Evolutionary conservation across 2,113 vertebrate genomes (phyloP), one percentile per base, ranked within the genome.

Genomic region (Prochilodus magdalenae): DNA sequence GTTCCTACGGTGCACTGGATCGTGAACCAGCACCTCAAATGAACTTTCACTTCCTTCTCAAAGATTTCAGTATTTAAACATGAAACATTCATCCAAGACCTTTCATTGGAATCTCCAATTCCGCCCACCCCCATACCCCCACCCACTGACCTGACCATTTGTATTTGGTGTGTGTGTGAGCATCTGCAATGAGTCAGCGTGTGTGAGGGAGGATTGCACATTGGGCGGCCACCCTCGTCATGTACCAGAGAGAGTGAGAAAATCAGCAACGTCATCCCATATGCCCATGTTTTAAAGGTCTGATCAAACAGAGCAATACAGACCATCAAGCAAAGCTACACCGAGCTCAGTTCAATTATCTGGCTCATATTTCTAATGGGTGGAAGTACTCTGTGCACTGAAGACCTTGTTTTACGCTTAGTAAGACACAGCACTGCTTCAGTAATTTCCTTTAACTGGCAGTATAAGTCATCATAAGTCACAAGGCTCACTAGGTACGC

Each of bases 101-200:
- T 26, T 69, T 57, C 29, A 27, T 4, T 36, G 53, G 14, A 30
- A 57, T 44, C 49, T 79, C 33, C 10, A 57, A 77, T 10, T 10
- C 40, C 40, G 5, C 40, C 3, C 36, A 3, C 36, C 36, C 36
- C 36, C 3, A 7, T 4, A 7, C 36, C 36, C 36, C 75, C 14
- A 2, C 24, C 49, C 60, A 20, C 70, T 11, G 44, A 20, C 73
- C 7, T 67, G 75, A 73, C 27, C 18, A 15, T 2, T 7, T 14
- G 18, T 36, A 26, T 12, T 44, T 30, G 59, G 76, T 3, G 1
- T 57, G 57, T 57, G 57, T 76, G 81, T 73, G 63, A 86, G 73
- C 67, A 22, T 55, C 78, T 71, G 49, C 27, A 11, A 33, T 77
- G 77, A 73, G n/a, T 80, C 85, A 69, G 72, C 26, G 20, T 66